Base-by-base conservation (phyloP, 2,113 vertebrate species). In the Ginglymostoma cirratum region DNA sequence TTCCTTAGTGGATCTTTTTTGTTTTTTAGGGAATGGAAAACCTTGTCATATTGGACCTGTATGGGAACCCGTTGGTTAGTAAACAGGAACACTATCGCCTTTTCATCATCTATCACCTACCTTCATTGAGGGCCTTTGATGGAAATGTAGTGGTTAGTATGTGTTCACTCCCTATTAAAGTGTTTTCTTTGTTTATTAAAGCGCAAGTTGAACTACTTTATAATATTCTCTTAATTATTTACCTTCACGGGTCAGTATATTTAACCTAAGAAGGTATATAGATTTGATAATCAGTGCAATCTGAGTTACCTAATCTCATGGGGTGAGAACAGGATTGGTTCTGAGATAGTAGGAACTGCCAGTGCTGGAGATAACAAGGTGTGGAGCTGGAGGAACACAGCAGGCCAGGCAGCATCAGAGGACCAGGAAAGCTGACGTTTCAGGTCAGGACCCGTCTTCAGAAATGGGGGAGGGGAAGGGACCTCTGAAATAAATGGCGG, bases 51-150 rank as follows among this genome's bases (percentile, higher is more conserved):
- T 96, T 99, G 96, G 98, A 98, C 96, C 96, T 98, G 76, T 97
- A 97, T 95, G 98, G 98, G 96, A 99, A 99, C 96, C 97, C 98
- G 96, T 97, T 98, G 95, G 96, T 97, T 30, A 97, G 97, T 96
- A 98, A 98, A 96, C 96, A 98, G 96, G 98, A 98, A 96, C 98
- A 98, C 96, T 99, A 98, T 96, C 96, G 98, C 8, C 97, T 98
- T 55, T 98, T 98, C 96, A 96, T 98, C 45, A 98, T 99, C 95
- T 99, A 98, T 97, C 98, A 98, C 94, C 97, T 99, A 80, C 96
- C 98, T 34, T 97, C 97, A 85, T 97, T 99, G 48, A 98, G 98
- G 97, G 98, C 98, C 70, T 97, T 99, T 97, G 98, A 99, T 97
- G 98, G 98, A 92, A 96, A 96, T 23, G 96, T 98, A 93, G 98